Percentiles rank a stretch among this genome's conserved stretches.
phyloP scores from a whole-genome alignment of 2,888 invertebrate species.

The Pseudanteris insignis region DNA sequence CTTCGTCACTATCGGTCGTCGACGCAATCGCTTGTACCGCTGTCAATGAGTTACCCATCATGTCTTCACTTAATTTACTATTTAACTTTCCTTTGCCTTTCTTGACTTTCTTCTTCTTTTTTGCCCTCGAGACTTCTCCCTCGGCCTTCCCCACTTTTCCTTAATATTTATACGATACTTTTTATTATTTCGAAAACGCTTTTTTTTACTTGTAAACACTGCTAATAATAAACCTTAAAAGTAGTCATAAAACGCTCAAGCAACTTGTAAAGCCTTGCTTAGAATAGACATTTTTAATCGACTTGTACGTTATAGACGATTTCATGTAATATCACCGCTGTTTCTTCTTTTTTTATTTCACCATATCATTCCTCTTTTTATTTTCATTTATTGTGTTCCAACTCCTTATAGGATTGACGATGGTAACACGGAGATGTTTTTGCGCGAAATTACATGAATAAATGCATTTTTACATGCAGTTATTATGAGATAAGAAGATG shows the following conservation, averaged over 20 bases:
- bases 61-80: conserved; percentile 48
- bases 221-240: no score
- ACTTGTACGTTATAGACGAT: no score
- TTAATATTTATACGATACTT: conserved; percentile 29
- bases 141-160: conserved; percentile 52
- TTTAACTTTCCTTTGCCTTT: conserved; percentile 54
- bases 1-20: conserved; percentile 52
- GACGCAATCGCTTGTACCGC: conserved; percentile 39
- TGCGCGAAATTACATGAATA: conserved; percentile 6
- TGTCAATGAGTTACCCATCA: conserved; percentile 47
- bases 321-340: no score
- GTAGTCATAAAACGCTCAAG: no score
- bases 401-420: no score
- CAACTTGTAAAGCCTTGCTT: no score
- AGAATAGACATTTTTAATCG: no score
- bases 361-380: no score
- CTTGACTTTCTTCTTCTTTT: conserved; percentile 55
- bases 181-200: neutral
- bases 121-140: conserved; percentile 56
- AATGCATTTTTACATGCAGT: neutral
- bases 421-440: neutral
- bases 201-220: no score
- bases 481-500: conserved; percentile 14
- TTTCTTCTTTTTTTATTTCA: no score
- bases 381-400: no score